These are phyloP conservation scores for Nyctibius bracteatus DNA, from an alignment of 2,113 vertebrate species.

Conservation along the genomic window DNA sequence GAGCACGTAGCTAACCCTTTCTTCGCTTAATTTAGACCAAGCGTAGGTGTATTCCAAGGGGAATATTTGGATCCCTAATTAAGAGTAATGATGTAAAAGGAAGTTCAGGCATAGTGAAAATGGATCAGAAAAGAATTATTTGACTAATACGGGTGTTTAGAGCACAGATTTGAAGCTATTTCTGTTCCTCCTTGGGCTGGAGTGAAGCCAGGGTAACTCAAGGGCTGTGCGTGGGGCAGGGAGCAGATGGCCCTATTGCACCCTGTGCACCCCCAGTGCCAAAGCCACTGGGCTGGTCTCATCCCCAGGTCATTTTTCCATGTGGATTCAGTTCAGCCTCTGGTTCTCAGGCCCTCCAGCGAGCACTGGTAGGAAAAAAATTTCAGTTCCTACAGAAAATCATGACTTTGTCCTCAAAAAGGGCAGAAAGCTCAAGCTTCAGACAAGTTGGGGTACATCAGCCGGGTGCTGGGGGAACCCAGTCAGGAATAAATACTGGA, in stretches of 20 bases:
- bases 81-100: slow-evolving; percentile 19
- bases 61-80: not conserved
- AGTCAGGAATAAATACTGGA: fast-evolving
- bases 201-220: not conserved
- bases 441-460: not conserved
- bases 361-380: not conserved
- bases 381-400: not conserved
- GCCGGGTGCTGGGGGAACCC: fast-evolving
- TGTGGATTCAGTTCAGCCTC: not conserved
- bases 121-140: slow-evolving; percentile 19
- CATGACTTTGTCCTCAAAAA: not conserved
- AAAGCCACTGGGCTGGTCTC: not conserved
- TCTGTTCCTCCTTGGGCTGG: not conserved
- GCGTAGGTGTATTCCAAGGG: not conserved
- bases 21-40: not conserved
- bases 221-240: not conserved
- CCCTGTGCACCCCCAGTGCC: not conserved
- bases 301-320: not conserved
- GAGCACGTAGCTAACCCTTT: slow-evolving; percentile 22
- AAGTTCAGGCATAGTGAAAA: slow-evolving; percentile 31
- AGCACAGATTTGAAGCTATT: not conserved
- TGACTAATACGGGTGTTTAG: not conserved
- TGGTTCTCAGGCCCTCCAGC: not conserved
- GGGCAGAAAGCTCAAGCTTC: not conserved
- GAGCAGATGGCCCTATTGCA: not conserved